Evolutionary conservation across 2,113 vertebrate genomes (phyloP).

Genomic region (Scortum barcoo): DNA sequence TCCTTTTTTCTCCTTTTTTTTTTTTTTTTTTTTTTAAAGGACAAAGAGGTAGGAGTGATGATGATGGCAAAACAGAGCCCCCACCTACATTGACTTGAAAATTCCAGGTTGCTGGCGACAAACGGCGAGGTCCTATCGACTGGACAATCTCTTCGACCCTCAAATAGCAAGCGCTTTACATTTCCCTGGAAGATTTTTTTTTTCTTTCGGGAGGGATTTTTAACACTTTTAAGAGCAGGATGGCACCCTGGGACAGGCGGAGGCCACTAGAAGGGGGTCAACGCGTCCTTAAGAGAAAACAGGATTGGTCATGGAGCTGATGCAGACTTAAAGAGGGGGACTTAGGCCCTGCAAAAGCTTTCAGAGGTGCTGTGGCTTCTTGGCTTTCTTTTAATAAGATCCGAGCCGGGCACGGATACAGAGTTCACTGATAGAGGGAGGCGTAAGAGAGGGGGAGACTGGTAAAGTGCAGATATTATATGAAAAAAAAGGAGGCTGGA

Average conservation of each 20-base stretch:
- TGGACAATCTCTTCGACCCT: slow-evolving; percentile 39
- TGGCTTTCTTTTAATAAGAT: slow-evolving; percentile 71
- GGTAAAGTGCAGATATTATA: slow-evolving; percentile 37
- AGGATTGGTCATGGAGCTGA: slow-evolving; percentile 83
- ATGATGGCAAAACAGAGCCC: slow-evolving; percentile 14
- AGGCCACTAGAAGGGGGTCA: slow-evolving; percentile 64
- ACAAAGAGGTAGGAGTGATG: slow-evolving; percentile 30
- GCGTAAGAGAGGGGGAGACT: slow-evolving; percentile 21
- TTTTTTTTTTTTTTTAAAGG: slow-evolving; percentile 28
- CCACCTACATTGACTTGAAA: slow-evolving; percentile 47
- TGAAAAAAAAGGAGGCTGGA: slow-evolving; percentile 9
- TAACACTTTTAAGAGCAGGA: slow-evolving; percentile 57
- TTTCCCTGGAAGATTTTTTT: slow-evolving; percentile 48
- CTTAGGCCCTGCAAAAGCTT: slow-evolving; percentile 59
- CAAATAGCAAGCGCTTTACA: slow-evolving; percentile 51
- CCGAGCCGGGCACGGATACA: slow-evolving; percentile 46
- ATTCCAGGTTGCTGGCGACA: slow-evolving; percentile 34
- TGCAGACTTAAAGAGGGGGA: slow-evolving; percentile 66
- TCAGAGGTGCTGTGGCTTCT: slow-evolving; percentile 60
- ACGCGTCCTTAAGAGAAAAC: slow-evolving; percentile 70
- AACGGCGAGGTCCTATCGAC: slow-evolving; percentile 41
- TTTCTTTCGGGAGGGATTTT: slow-evolving; percentile 51
- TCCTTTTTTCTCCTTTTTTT: slow-evolving; percentile 5
- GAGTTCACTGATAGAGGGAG: slow-evolving; percentile 53
- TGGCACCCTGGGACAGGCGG: slow-evolving; percentile 38